Conservation (phyloP, 2,113 vertebrate genomes). For the Pholis gunnellus region DNA sequence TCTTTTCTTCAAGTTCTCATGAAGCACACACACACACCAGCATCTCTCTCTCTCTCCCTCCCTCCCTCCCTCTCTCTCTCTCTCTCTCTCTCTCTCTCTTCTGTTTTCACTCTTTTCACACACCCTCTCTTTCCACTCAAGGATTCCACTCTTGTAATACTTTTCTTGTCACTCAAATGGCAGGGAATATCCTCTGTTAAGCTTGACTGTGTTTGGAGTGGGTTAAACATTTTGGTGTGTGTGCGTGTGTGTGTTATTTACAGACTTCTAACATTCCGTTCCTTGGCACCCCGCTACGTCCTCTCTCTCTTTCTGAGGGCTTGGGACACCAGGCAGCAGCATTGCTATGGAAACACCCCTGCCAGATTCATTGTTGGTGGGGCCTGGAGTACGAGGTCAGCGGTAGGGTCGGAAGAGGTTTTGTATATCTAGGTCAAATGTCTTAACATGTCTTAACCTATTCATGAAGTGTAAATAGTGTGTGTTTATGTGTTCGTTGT, state of each 20-base stretch:
- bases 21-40: conserved; percentile 3
- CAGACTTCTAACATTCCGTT: conserved; percentile 51
- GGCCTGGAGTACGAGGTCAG: background rate
- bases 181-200: background rate
- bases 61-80: too few species aligned
- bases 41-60: too few species aligned
- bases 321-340: background rate
- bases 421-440: background rate
- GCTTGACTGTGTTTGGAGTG: background rate
- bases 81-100: background rate
- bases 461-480: background rate
- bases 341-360: conserved; percentile 61
- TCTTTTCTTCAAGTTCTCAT: conserved; percentile 13
- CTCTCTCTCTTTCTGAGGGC: conserved; percentile 42
- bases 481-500: conserved; percentile 8
- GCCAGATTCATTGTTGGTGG: conserved; percentile 38
- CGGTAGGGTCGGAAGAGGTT: conserved; percentile 1
- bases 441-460: background rate
- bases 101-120: background rate
- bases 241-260: conserved; percentile 32
- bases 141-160: background rate
- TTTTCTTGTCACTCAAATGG: conserved; percentile 1
- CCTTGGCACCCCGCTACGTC: conserved; percentile 46
- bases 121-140: background rate
- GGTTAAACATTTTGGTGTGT: conserved; percentile 14